These are phyloP conservation scores for Ammospiza caudacuta DNA, from an alignment of 2,113 vertebrate species.

Conservation along the genomic window DNA sequence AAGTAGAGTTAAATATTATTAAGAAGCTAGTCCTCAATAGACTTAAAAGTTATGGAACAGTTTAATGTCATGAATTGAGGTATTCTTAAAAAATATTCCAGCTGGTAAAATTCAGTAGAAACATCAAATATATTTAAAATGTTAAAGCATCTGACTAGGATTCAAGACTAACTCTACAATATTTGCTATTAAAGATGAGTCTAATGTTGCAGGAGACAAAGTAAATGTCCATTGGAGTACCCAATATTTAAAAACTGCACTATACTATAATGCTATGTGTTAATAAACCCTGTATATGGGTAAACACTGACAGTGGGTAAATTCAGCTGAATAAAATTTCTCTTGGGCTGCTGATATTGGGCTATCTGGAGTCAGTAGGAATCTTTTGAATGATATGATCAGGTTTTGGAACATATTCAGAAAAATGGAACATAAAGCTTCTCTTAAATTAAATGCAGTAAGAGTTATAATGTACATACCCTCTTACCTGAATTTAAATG, in stretches of 20 bases:
- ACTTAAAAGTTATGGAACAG: neutral
- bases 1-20: neutral
- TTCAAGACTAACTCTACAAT: neutral
- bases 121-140: neutral
- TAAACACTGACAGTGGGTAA: neutral
- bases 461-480: neutral
- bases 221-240: neutral
- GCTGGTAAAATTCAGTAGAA: neutral
- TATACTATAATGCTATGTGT: neutral
- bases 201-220: neutral
- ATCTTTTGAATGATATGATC: neutral
- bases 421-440: neutral
- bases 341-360: neutral
- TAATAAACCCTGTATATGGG: neutral
- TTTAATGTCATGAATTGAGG: neutral
- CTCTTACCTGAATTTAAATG: neutral
- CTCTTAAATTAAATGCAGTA: neutral
- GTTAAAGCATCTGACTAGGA: neutral
- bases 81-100: neutral
- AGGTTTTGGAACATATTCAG: neutral
- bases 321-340: neutral
- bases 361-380: neutral
- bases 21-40: neutral
- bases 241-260: neutral
- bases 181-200: neutral